Evolutionary conservation across 2,113 vertebrate species (phyloP).

Genomic region (Cryptomyrus ogoouensis): DNA sequence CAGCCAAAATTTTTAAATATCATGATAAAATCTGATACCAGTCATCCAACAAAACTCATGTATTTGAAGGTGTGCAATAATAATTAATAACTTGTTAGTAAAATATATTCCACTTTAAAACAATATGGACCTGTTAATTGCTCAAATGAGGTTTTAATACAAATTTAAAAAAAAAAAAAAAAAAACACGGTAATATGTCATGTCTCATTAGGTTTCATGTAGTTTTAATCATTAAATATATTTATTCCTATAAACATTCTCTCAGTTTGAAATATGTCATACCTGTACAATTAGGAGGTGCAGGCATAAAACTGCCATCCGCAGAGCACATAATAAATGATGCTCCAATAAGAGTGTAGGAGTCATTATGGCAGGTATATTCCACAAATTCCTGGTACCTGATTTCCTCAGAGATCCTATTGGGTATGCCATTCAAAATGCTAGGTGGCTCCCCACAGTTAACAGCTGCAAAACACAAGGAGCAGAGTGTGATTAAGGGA

Average conservation of each 20-base stretch:
- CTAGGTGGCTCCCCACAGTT: background rate
- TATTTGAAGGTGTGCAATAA: background rate
- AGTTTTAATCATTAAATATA: background rate
- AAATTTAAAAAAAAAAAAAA: background rate
- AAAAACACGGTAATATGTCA: background rate
- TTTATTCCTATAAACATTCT: background rate
- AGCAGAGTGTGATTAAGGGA: background rate
- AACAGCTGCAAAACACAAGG: constrained; percentile 39
- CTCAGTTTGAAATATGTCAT: constrained; percentile 24
- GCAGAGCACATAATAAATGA: background rate
- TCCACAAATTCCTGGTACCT: accelerated
- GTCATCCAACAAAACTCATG: background rate
- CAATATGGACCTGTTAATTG: background rate
- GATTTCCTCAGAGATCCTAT: background rate
- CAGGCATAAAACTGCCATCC: constrained; percentile 15
- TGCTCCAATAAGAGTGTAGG: constrained; percentile 17
- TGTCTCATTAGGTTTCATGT: background rate
- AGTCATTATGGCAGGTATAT: constrained; percentile 20
- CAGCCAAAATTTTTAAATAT: background rate
- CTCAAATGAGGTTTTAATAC: background rate
- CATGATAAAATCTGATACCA: background rate
- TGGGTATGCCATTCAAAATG: accelerated
- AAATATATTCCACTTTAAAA: background rate
- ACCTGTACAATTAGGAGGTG: constrained; percentile 46
- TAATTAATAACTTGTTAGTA: background rate